phyloP scores from a whole-genome alignment of 2,113 vertebrate species.

The Arvicanthis niloticus region DNA sequence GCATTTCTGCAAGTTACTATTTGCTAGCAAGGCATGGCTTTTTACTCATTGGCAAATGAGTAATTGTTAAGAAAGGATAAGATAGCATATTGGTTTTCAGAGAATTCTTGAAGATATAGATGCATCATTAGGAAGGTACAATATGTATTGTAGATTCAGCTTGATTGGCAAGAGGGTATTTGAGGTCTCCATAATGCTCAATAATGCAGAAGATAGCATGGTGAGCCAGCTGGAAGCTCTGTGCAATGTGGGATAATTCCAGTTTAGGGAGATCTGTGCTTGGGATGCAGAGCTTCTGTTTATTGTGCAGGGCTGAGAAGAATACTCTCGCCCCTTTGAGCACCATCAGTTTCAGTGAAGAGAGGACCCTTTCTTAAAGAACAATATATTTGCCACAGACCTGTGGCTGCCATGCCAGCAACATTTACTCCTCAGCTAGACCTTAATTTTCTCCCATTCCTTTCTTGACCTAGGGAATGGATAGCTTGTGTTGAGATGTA shows the following conservation, averaged over 20 bases:
- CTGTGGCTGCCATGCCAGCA: not conserved
- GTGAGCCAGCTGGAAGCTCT: not conserved
- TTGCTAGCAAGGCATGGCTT: not conserved
- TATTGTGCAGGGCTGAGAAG: not conserved
- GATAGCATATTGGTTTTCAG: not conserved
- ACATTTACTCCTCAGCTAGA: not conserved
- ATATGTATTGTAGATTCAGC: not conserved
- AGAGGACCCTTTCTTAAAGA: not conserved
- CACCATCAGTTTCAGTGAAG: not conserved
- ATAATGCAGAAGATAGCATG: not conserved
- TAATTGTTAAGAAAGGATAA: not conserved
- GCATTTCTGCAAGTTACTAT: not conserved
- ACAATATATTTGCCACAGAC: not conserved
- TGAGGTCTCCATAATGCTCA: not conserved
- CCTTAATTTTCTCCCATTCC: not conserved
- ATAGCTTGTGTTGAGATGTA: not conserved
- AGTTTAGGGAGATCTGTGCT: not conserved
- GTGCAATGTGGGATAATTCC: not conserved
- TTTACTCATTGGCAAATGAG: not conserved
- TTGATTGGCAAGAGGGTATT: not conserved
- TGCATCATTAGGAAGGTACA: not conserved
- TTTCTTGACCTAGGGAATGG: not conserved
- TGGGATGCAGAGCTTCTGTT: not conserved
- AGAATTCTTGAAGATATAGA: not conserved
- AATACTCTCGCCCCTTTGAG: not conserved